Percentiles rank a stretch among this genome's conserved stretches.
Evolutionary conservation across 2,797 vertebrate genomes (phyloP).

Genomic region (Melanogrammus aeglefinus): DNA sequence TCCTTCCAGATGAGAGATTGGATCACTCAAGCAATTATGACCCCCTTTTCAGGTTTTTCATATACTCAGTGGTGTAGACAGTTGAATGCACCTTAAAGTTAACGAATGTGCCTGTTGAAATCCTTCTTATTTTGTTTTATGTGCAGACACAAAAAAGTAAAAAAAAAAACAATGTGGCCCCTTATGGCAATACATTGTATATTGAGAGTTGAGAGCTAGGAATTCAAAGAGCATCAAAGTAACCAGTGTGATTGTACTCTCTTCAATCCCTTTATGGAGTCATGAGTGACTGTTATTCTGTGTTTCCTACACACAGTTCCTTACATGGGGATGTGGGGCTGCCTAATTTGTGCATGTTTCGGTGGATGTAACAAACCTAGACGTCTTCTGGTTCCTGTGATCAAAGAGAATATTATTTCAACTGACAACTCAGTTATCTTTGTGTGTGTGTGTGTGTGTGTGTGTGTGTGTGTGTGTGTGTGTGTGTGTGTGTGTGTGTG

Average conservation of each 20-base stretch:
- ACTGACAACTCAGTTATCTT: slow-evolving; percentile 58
- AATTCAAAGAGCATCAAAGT: slow-evolving; percentile 52
- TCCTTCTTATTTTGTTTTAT: not conserved
- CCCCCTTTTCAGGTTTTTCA: not conserved
- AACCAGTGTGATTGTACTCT: slow-evolving; percentile 45
- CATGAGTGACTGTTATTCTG: slow-evolving; percentile 60
- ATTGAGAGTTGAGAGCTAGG: slow-evolving; percentile 18
- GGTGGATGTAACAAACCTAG: slow-evolving; percentile 59
- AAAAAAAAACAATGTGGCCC: not conserved
- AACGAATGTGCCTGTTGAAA: not conserved
- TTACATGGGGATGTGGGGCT: slow-evolving; percentile 55
- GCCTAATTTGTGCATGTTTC: slow-evolving; percentile 57
- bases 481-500: slow-evolving; percentile 9
- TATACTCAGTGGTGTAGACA: not conserved
- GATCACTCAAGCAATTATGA: not conserved
- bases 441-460: slow-evolving; percentile 5
- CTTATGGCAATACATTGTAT: slow-evolving; percentile 8
- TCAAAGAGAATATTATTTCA: slow-evolving; percentile 68
- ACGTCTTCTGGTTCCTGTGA: slow-evolving; percentile 62
- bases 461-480: not conserved
- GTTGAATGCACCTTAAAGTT: not conserved
- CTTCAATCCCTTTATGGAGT: slow-evolving; percentile 53
- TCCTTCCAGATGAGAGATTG: not conserved
- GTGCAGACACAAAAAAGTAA: not conserved
- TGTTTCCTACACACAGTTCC: slow-evolving; percentile 53